Base-by-base conservation (phyloP, 2,888 invertebrate genomes). In the Dicranocentrus wangi region DNA sequence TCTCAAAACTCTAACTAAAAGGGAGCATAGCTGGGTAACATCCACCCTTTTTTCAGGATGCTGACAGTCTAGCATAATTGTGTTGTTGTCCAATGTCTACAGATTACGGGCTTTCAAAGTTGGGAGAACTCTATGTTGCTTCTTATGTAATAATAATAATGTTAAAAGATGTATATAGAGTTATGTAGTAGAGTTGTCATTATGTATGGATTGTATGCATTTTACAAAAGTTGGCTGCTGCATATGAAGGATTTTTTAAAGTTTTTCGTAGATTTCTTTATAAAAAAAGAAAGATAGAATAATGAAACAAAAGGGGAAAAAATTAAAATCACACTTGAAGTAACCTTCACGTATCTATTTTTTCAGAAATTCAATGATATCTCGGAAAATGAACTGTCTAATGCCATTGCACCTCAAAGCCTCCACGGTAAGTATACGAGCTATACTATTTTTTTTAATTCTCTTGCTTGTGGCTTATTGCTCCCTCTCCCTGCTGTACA, bases 341-440 rank as follows among this genome's bases (percentile, higher is more conserved):
- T n/a, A n/a, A n/a, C n/a, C n/a, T n/a, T n/a, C n/a, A n/a, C n/a
- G n/a, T n/a, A n/a, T n/a, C n/a, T n/a, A n/a, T 75, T 61, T 60
- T 71, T 78, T 42, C 66, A 85, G 85, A 82, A 81, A 71, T 84
- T 84, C 61, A 82, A 83, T 82, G 85, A 85, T 60, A 77, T 83
- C 42, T 72, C 84, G 15, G 85, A 85, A 63, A 82, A 21, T 55
- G 82, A 83, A 17, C 39, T 82, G 65, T 76, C 81, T 69, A 61
- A 78, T 17, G 79, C 79, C 8, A 69, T 81, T 19, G 75, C 81
- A 42, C 81, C 81, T 42, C 63, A 77, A 55, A 58, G 72, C 51
- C 68, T 83, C 70, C 83, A 83, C 77, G 81, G 83, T 83, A 77
- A 83, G 83, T 47, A 28, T n/a, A 60, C 27, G n/a, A 53, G n/a